Percentiles rank a stretch among this genome's conserved stretches.
Evolutionary conservation across 2,113 vertebrate species (phyloP).

Genomic region (Albula glossodonta): DNA sequence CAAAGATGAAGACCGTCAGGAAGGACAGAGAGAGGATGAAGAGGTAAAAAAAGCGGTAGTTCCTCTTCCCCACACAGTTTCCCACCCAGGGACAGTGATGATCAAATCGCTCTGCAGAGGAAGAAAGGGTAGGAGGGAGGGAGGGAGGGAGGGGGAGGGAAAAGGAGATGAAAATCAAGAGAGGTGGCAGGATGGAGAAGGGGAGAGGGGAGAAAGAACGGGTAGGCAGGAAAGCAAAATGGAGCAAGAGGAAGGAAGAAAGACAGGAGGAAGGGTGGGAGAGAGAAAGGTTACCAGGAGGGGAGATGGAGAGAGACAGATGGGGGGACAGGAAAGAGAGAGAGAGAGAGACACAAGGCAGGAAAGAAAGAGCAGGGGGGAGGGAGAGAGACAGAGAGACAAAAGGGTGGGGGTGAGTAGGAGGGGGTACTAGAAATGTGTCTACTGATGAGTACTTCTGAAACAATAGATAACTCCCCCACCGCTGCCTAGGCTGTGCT

Average conservation of each 20-base stretch:
- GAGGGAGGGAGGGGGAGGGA: not conserved
- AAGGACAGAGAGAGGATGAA: conserved; percentile 94
- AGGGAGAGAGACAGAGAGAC: not conserved
- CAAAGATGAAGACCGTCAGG: conserved; percentile 93
- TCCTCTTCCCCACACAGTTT: conserved; percentile 92
- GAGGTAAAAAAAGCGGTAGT: conserved; percentile 96
- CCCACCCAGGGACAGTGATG: conserved; percentile 94
- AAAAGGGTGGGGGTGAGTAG: not conserved
- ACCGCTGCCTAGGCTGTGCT: not conserved
- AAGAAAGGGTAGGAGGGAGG: not conserved
- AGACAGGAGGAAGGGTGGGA: not conserved
- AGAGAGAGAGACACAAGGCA: not conserved
- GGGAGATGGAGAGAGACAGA: not conserved
- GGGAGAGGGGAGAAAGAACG: not conserved
- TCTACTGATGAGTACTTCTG: not conserved
- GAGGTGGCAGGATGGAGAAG: not conserved
- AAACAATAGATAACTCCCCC: not conserved
- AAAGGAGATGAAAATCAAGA: not conserved
- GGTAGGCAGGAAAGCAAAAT: not conserved
- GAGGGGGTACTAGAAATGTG: not conserved
- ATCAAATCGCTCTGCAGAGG: conserved; percentile 88
- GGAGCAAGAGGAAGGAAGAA: too few relatives aligned
- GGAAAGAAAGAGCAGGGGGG: not conserved
- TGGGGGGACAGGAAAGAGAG: not conserved
- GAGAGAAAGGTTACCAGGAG: not conserved